These are phyloP conservation scores for Arctocebus calabarensis DNA, from an alignment of 2,797 vertebrate species.

Conservation along the genomic window DNA sequence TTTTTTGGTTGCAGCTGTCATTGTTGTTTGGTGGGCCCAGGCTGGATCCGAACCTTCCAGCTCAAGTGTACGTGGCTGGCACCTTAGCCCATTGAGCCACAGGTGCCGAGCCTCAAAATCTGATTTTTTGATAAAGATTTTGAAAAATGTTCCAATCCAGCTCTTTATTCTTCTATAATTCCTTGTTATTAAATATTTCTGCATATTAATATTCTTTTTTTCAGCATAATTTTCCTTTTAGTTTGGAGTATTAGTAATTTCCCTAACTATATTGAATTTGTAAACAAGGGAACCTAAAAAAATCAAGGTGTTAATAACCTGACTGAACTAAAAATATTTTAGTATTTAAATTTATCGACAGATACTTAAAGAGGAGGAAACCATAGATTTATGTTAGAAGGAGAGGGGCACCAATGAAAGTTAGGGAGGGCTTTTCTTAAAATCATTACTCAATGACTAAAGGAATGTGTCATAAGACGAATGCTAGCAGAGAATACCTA, in stretches of 20 bases:
- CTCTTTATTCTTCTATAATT: slow-evolving; percentile 38
- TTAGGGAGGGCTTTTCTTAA: background rate
- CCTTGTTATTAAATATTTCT: slow-evolving; percentile 25
- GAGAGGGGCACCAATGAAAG: background rate
- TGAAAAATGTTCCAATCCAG: slow-evolving; percentile 47
- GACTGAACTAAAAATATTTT: background rate
- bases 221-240: slow-evolving; percentile 49
- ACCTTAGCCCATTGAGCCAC: too few relatives aligned
- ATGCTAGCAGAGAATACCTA: background rate
- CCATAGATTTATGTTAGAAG: background rate
- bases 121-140: slow-evolving; percentile 26
- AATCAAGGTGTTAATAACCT: slow-evolving; percentile 2
- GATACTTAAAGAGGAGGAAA: background rate
- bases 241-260: slow-evolving; percentile 5
- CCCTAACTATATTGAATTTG: background rate
- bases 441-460: too few relatives aligned
- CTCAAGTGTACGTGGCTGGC: too few relatives aligned
- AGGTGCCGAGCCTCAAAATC: too few relatives aligned
- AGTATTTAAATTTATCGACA: slow-evolving; percentile 8
- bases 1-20: too few relatives aligned
- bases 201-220: background rate
- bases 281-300: background rate
- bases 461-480: accelerated
- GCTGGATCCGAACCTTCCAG: too few relatives aligned
- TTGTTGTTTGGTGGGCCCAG: too few relatives aligned